Percentiles rank a stretch among this genome's conserved stretches.
These are phyloP conservation scores for Genyomyrus donnyi DNA, from an alignment of 2,113 vertebrate genomes.

Conservation along the genomic window DNA sequence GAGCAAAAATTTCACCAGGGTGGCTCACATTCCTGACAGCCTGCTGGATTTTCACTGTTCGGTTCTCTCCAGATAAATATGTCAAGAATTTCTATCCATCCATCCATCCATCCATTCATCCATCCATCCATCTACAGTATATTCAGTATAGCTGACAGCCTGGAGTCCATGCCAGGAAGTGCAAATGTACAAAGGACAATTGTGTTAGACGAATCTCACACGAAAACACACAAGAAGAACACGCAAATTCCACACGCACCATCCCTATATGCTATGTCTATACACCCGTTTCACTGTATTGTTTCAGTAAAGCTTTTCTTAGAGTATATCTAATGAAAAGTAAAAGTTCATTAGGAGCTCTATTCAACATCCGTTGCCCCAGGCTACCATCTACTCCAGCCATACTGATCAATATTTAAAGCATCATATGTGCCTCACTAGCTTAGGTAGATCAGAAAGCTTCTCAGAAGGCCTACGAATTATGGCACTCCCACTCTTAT, in stretches of 20 bases:
- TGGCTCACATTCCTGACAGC: not conserved
- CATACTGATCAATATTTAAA: conserved; percentile 47
- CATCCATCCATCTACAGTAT: not conserved
- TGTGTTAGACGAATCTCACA: not conserved
- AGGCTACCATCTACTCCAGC: conserved; percentile 55
- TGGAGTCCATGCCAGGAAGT: not conserved
- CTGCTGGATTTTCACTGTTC: not conserved
- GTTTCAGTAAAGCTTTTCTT: not conserved
- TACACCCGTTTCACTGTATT: not conserved
- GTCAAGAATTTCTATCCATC: not conserved
- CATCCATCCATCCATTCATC: not conserved
- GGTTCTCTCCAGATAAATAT: not conserved
- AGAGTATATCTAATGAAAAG: not conserved
- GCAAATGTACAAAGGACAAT: not conserved
- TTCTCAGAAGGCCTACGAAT: conserved; percentile 42
- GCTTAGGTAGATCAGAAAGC: conserved; percentile 53
- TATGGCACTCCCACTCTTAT: not conserved
- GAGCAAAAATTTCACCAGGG: conserved; percentile 36
- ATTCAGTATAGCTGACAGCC: not conserved
- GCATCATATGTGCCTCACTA: conserved; percentile 60
- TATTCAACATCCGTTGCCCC: conserved; percentile 34
- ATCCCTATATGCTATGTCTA: not conserved
- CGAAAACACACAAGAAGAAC: not conserved
- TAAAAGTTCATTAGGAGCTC: not conserved
- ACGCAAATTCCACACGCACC: not conserved